Evolutionary conservation across 2,888 invertebrate species (phyloP), one percentile per base, ranked within the genome.

Genomic region (Gymnoscelis rufifasciata): DNA sequence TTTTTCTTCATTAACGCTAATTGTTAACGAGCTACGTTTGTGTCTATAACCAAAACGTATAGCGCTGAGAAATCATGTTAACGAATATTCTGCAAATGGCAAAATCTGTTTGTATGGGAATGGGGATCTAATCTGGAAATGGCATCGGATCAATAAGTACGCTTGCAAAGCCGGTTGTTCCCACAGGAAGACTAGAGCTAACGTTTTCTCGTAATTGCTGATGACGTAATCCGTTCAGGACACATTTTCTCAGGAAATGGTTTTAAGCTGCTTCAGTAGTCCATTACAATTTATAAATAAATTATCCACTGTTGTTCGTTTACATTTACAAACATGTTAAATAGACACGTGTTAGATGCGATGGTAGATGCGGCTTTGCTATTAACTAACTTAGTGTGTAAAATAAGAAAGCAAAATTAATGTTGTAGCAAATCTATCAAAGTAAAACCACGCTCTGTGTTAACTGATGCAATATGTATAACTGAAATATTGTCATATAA

Each of bases 71-170:
- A 51, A 43, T 51, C 29, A 43, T 56, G 44, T 49, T 33, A 43
- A 47, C 44, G 31, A 38, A 33, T 39, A 35, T 43, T 48, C 24
- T 50, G 39, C 11, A 43, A 47, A 47, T 51, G 48, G 44, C 37
- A 39, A 26, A 48, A 38, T 52, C 42, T 48, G 45, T 52, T 53
- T 53, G 40, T 51, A 43, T 50, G 35, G 39, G 30, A 43, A 51
- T 49, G 38, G 35, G 12, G 28, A 52, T 50, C 41, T 54, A 54
- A 52, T 54, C 54, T 56, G 41, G 46, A 54, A 58, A 54, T 56
- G 51, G 47, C 54, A 47, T 54, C 45, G 43, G 51, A 55, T 55
- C 55, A 47, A 58, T 57, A 52, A 51, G 47, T 45, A 45, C 45
- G 42, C 43, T 35, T 36, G 38, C 19, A 33, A 38, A 52, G 40